Conservation (phyloP, 2,888 invertebrate genomes). For the Volucella inanis region DNA sequence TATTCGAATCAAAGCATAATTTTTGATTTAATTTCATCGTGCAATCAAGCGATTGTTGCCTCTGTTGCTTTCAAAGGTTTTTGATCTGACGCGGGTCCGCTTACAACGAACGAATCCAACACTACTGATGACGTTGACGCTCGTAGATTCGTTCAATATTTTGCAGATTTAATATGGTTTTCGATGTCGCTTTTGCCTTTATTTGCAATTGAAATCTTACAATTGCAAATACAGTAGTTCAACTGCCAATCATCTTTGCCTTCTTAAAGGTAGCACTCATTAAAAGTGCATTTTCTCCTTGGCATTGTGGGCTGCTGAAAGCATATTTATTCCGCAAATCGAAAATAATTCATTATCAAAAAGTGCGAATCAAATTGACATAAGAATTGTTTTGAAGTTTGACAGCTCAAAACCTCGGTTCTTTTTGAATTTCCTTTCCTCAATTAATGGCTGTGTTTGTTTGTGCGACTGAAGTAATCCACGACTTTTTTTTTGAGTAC, state of each 20-base stretch:
- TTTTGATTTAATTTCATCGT: constrained; percentile 35
- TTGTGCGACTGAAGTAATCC: background rate
- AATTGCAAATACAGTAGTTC: constrained; percentile 11
- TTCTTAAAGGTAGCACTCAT: constrained; percentile 4
- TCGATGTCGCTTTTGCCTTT: constrained; percentile 11
- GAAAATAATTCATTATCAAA: background rate
- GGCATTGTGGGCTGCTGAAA: constrained; percentile 16
- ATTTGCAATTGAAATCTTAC: constrained; percentile 7
- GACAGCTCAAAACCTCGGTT: constrained; percentile 9
- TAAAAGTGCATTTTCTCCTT: constrained; percentile 19
- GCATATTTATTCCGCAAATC: background rate
- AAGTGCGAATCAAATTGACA: constrained; percentile 4
- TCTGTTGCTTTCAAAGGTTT: constrained; percentile 27
- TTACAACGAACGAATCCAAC: constrained; percentile 24
- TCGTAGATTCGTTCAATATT: constrained; percentile 28
- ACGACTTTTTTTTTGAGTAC: no score
- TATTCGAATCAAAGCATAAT: constrained; percentile 27
- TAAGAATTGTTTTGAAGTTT: constrained; percentile 5
- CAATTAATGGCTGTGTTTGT: constrained; percentile 19
- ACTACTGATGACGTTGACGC: constrained; percentile 25
- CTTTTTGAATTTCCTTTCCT: constrained; percentile 2
- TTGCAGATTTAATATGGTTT: constrained; percentile 7
- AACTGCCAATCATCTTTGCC: background rate
- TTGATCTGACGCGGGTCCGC: constrained; percentile 2
- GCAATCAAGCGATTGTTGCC: constrained; percentile 32